Evolutionary conservation across 2,113 vertebrate species (phyloP).

Genomic region (Salvelinus fontinalis): DNA sequence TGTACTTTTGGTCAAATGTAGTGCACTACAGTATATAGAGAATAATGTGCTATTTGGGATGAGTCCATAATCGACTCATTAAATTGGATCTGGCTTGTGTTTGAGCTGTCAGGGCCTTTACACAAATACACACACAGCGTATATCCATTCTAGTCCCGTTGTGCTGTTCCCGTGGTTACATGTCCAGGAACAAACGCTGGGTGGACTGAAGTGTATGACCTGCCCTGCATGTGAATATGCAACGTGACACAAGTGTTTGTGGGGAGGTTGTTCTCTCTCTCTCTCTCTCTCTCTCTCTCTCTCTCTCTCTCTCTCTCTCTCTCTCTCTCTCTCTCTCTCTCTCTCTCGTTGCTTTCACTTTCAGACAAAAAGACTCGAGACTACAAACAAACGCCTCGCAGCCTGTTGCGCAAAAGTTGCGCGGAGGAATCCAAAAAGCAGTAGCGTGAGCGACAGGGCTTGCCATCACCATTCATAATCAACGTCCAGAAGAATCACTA

Average conservation of each 20-base stretch:
- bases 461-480: not conserved
- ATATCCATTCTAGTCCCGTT: not conserved
- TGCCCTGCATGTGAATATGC: conserved; percentile 22
- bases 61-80: conserved; percentile 39
- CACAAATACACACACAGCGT: conserved; percentile 4
- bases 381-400: conserved; percentile 33
- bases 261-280: not conserved
- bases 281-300: no score
- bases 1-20: no score
- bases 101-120: conserved; percentile 18
- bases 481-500: conserved; percentile 15
- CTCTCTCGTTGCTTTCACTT: conserved; percentile 37
- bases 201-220: conserved; percentile 28
- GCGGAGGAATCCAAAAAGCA: no score
- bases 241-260: conserved; percentile 9
- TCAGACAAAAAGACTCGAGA: conserved; percentile 16
- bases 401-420: not conserved
- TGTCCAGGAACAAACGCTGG: conserved; percentile 17
- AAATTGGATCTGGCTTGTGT: conserved; percentile 3
- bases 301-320: not conserved
- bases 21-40: no score
- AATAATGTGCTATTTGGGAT: no score
- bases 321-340: not conserved
- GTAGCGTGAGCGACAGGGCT: no score
- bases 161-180: conserved; percentile 50